phyloP scores from a whole-genome alignment of 1,140 invertebrate genomes.

The Coelopa frigida region DNA sequence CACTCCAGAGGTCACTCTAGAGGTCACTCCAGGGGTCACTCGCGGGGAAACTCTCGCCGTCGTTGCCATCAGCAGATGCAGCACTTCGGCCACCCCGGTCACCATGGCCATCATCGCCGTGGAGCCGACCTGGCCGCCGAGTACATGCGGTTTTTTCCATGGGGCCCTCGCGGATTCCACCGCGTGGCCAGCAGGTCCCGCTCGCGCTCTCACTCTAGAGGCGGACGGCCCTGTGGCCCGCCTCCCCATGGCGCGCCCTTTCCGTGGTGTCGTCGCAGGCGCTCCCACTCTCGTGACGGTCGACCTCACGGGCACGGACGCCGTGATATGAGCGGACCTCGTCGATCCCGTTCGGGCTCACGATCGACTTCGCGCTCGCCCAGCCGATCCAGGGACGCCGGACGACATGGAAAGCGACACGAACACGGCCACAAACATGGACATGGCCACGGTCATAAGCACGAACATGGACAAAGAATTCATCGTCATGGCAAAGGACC shows the following conservation, averaged over 20 bases:
- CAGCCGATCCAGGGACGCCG: too few relatives aligned
- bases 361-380: too few relatives aligned
- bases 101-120: neutral
- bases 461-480: neutral
- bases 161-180: neutral
- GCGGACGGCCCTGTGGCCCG: too few relatives aligned
- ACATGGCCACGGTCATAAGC: neutral
- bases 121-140: too few relatives aligned
- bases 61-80: neutral
- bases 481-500: too few relatives aligned
- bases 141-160: neutral
- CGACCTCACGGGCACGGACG: too few relatives aligned
- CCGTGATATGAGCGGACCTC: too few relatives aligned
- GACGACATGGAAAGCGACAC: too few relatives aligned
- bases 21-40: neutral
- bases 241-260: too few relatives aligned
- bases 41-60: neutral
- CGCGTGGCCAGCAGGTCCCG: constrained; percentile 4
- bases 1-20: neutral
- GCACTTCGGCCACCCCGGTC: neutral
- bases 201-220: constrained; percentile 9
- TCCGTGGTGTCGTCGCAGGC: too few relatives aligned
- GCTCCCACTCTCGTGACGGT: too few relatives aligned
- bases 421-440: neutral
- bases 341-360: too few relatives aligned